Percentiles rank a stretch among this genome's conserved stretches.
These are phyloP conservation scores for Brachionus manjavacas DNA, from an alignment of 1,140 invertebrate genomes.

Conservation along the genomic window DNA sequence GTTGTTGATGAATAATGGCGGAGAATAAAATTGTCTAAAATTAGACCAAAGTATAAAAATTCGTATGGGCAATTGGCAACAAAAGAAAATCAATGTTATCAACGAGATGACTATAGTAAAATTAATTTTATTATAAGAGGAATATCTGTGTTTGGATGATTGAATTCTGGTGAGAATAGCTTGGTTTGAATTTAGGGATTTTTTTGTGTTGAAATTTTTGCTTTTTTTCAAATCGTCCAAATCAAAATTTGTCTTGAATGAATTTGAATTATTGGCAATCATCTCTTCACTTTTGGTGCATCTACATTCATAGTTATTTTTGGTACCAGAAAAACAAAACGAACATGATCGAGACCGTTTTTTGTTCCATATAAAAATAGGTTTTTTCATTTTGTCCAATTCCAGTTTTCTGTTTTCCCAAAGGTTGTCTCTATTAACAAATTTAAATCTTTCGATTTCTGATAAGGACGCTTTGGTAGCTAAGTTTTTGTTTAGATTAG, in stretches of 20 bases:
- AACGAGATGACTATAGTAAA: constrained; percentile 30
- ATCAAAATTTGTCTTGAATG: not conserved
- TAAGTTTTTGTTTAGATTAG: not conserved
- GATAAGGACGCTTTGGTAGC: not conserved
- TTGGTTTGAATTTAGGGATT: not conserved
- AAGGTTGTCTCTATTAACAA: not conserved
- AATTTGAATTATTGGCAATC: not conserved
- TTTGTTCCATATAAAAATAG: not conserved
- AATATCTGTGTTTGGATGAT: not conserved
- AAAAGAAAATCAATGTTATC: constrained; percentile 36
- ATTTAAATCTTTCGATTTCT: not conserved
- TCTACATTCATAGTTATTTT: constrained; percentile 20
- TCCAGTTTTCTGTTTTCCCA: not conserved
- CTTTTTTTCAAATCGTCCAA: not conserved
- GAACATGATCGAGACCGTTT: constrained; percentile 13
- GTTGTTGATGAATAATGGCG: not conserved
- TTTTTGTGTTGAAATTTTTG: not conserved
- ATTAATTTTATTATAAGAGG: constrained; percentile 15
- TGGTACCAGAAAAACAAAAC: not conserved
- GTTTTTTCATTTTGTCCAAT: not conserved
- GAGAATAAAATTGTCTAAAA: not conserved
- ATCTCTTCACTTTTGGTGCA: not conserved
- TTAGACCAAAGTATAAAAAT: constrained; percentile 24
- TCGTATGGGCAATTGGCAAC: constrained; percentile 33
- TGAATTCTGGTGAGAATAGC: not conserved